phyloP scores from a whole-genome alignment of 2,797 vertebrate species.

The Chelon auratus region DNA sequence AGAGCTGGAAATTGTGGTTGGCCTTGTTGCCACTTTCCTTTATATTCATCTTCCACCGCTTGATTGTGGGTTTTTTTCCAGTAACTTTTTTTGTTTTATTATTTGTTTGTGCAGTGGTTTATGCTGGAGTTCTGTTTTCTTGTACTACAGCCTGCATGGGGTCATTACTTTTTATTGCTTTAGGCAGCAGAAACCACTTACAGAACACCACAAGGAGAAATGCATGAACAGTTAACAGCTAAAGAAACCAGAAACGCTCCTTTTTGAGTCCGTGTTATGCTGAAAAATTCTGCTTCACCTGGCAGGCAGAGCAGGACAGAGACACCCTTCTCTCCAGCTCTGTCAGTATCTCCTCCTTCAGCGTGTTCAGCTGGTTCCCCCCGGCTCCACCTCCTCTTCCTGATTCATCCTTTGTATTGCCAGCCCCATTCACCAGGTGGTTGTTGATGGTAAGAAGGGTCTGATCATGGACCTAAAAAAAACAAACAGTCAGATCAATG shows the following conservation, averaged over 20 bases:
- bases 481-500: background rate
- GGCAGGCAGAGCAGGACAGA: slow-evolving; percentile 89
- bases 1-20: background rate
- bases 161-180: slow-evolving; percentile 35
- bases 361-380: slow-evolving; percentile 67
- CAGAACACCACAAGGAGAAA: slow-evolving; percentile 1
- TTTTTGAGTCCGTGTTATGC: background rate
- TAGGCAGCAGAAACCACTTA: slow-evolving; percentile 17
- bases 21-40: background rate
- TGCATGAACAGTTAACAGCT: background rate
- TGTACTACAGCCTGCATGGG: slow-evolving; percentile 16
- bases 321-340: slow-evolving; percentile 89
- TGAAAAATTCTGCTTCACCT: slow-evolving; percentile 59
- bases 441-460: slow-evolving; percentile 88
- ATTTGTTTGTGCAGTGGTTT: slow-evolving; percentile 24
- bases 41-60: background rate
- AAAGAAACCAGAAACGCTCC: background rate
- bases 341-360: slow-evolving; percentile 81
- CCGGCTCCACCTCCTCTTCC: slow-evolving; percentile 9
- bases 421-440: slow-evolving; percentile 77
- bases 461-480: slow-evolving; percentile 84
- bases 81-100: background rate
- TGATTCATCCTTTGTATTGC: slow-evolving; percentile 68
- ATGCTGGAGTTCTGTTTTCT: background rate
- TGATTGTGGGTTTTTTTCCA: background rate